phyloP scores from a whole-genome alignment of 2,113 vertebrate species.

The Phalacrocorax aristotelis region DNA sequence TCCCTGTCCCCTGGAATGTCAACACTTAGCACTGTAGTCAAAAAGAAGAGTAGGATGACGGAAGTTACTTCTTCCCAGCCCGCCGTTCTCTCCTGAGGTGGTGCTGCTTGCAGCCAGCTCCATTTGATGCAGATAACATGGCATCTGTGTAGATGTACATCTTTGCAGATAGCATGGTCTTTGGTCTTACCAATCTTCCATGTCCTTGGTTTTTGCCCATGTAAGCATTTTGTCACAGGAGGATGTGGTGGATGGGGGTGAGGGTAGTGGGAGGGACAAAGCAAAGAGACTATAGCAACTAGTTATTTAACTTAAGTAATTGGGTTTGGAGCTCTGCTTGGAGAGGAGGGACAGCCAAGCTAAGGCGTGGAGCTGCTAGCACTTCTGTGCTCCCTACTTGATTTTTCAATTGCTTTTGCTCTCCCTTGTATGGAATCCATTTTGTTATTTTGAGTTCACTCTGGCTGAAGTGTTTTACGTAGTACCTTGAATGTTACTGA shows the following conservation, averaged over 20 bases:
- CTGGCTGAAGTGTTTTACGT: constrained; percentile 23
- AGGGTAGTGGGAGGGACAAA: not conserved
- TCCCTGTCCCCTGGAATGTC: not conserved
- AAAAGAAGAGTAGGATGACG: not conserved
- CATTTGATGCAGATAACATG: accelerated
- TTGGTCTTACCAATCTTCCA: not conserved
- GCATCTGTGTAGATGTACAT: not conserved
- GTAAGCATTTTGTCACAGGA: not conserved
- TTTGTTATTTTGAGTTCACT: constrained; percentile 51
- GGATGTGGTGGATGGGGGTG: not conserved
- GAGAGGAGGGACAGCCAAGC: not conserved
- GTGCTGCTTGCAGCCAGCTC: not conserved
- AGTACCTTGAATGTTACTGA: constrained; percentile 46
- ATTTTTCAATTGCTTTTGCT: constrained; percentile 34
- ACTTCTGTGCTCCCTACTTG: not conserved
- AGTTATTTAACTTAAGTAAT: not conserved
- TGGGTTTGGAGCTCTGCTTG: not conserved
- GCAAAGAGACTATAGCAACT: not conserved
- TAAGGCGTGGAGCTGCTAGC: not conserved
- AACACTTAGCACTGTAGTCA: not conserved
- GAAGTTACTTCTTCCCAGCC: not conserved
- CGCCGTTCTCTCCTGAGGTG: not conserved
- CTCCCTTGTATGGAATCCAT: not conserved
- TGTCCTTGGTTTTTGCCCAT: not conserved
- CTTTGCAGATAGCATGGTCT: accelerated